phyloP scores from a whole-genome alignment of 2,797 vertebrate genomes.

The Hypotaenidia okinawae region DNA sequence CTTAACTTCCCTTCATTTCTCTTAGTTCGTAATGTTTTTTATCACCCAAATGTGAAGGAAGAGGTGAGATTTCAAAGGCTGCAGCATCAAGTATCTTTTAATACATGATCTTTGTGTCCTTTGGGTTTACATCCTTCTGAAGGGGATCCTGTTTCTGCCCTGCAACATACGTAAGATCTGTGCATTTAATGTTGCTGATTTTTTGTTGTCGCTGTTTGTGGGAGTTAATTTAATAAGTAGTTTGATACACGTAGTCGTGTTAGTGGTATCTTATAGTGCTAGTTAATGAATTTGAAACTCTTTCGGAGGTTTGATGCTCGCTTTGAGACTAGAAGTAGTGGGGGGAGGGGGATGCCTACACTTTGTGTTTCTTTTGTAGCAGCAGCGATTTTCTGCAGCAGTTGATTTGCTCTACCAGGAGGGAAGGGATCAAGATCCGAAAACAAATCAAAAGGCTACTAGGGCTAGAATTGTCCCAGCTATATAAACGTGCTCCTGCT shows the following conservation, averaged over 20 bases:
- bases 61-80: constrained; percentile 72
- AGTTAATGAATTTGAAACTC: constrained; percentile 32
- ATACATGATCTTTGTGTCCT: constrained; percentile 70
- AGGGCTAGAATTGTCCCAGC: neutral
- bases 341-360: neutral
- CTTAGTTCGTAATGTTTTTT: constrained; percentile 71
- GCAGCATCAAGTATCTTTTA: constrained; percentile 71
- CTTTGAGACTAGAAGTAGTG: constrained; percentile 22
- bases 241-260: constrained; percentile 31
- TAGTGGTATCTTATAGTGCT: constrained; percentile 20
- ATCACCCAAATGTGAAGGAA: constrained; percentile 71
- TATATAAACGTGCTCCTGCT: neutral
- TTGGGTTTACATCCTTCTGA: constrained; percentile 72
- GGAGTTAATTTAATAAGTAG: constrained; percentile 55
- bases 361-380: neutral
- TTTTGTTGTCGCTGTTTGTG: constrained; percentile 61
- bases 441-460: neutral
- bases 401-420: neutral
- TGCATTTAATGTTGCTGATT: constrained; percentile 71
- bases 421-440: neutral
- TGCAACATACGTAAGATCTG: constrained; percentile 67
- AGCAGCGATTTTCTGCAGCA: neutral
- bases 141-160: constrained; percentile 71
- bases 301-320: neutral
- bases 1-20: constrained; percentile 71